Conservation (phyloP, 2,888 invertebrate species). For the Dryocosmus kuriphilus region DNA sequence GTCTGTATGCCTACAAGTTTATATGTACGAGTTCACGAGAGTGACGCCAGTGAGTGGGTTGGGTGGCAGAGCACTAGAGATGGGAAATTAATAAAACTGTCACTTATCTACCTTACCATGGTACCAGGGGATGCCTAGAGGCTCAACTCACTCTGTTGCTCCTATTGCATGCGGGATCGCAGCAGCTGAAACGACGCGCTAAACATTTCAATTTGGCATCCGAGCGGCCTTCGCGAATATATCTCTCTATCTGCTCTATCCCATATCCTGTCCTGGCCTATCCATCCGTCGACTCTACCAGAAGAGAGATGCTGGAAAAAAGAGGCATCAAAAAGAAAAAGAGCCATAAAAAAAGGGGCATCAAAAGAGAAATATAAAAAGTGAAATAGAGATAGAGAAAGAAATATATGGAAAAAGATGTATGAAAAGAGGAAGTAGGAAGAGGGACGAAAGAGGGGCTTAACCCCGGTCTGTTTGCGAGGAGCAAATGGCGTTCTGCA, state of each 20-base stretch:
- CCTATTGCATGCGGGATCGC: conserved; percentile 60
- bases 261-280: conserved; percentile 29
- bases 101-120: conserved; percentile 80
- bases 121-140: conserved; percentile 51
- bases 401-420: conserved; percentile 8
- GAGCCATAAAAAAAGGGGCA: conserved; percentile 50
- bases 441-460: conserved; percentile 65
- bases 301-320: conserved; percentile 35
- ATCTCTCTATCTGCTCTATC: conserved; percentile 40
- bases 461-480: conserved; percentile 76
- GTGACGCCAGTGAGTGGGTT: conserved; percentile 58
- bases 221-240: conserved; percentile 38
- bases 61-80: conserved; percentile 72
- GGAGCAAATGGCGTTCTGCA: conserved; percentile 79
- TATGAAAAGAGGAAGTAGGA: conserved; percentile 54
- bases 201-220: conserved; percentile 79
- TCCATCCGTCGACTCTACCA: conserved; percentile 31
- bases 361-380: conserved; percentile 53
- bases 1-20: conserved; percentile 47
- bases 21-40: conserved; percentile 45
- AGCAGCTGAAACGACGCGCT: conserved; percentile 73
- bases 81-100: conserved; percentile 89
- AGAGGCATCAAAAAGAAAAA: conserved; percentile 38
- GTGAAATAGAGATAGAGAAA: conserved; percentile 50
- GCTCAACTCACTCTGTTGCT: conserved; percentile 47